These are phyloP conservation scores for Chironomus tepperi DNA, from an alignment of 1,140 invertebrate species.

Conservation along the genomic window DNA sequence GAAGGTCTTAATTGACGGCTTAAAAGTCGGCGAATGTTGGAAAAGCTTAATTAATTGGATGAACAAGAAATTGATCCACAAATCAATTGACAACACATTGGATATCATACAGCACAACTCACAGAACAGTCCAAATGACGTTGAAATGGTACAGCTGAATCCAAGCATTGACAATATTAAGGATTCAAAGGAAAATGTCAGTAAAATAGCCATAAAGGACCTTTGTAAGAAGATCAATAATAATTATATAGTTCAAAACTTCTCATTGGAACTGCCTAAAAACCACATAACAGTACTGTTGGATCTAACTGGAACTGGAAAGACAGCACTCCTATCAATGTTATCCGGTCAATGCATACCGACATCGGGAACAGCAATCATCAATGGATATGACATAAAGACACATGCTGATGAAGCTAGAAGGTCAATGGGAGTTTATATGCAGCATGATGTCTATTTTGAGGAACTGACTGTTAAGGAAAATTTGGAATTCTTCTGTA, in stretches of 20 bases:
- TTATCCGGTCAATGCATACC: conserved; percentile 59
- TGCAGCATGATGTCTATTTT: conserved; percentile 87
- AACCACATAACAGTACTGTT: conserved; percentile 54
- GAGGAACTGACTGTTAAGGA: conserved; percentile 76
- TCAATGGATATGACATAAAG: conserved; percentile 54
- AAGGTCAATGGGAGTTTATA: conserved; percentile 67
- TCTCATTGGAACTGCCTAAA: conserved; percentile 53
- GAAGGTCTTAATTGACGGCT: conserved; percentile 54
- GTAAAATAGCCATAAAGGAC: too few relatives aligned
- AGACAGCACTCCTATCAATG: conserved; percentile 64
- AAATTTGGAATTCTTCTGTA: conserved; percentile 75
- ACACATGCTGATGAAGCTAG: conserved; percentile 46
- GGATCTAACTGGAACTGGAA: conserved; percentile 59
- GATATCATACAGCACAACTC: too few relatives aligned
- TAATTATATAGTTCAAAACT: conserved; percentile 55
- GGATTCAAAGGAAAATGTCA: too few relatives aligned
- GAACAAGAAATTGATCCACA: background rate
- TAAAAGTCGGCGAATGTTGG: conserved; percentile 56
- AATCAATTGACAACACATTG: too few relatives aligned
- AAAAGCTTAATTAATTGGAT: conserved; percentile 45
- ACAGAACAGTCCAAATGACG: too few relatives aligned
- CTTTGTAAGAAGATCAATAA: conserved; percentile 48
- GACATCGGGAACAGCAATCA: conserved; percentile 50
- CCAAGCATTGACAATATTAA: conserved; percentile 28
- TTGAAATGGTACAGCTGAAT: background rate